These are phyloP conservation scores for Muscicapa adusta DNA, from an alignment of 2,113 vertebrate genomes.

Conservation along the genomic window DNA sequence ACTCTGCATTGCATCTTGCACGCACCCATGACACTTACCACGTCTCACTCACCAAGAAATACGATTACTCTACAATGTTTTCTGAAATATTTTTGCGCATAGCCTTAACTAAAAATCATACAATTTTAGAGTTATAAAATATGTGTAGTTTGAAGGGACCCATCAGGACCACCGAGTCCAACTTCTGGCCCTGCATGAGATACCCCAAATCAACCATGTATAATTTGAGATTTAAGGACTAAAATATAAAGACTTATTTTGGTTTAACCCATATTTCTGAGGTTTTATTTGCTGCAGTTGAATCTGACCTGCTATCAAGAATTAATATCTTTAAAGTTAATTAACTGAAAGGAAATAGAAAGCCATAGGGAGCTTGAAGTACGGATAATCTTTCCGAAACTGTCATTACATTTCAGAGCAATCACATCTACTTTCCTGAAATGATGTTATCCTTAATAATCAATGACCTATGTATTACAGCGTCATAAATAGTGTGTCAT, in stretches of 20 bases:
- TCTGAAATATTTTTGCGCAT: background rate
- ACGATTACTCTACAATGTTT: background rate
- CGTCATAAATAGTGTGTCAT: background rate
- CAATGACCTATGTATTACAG: background rate
- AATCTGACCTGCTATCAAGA: background rate
- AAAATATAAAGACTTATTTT: background rate
- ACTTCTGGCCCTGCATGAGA: background rate
- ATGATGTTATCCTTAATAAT: background rate
- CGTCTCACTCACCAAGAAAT: background rate
- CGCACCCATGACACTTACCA: rapidly evolving
- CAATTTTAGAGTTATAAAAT: background rate
- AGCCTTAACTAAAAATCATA: background rate
- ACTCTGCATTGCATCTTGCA: background rate
- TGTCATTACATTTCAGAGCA: background rate
- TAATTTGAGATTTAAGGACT: background rate
- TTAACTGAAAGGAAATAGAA: background rate
- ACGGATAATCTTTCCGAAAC: background rate
- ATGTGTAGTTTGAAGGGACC: background rate
- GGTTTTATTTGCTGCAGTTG: background rate
- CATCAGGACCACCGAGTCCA: rapidly evolving
- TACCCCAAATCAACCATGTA: background rate
- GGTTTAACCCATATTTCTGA: background rate
- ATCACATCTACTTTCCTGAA: background rate
- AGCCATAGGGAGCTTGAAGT: background rate
- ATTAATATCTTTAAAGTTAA: background rate